A percentile compares a stretch with the other conserved stretches of the same genome.
Evolutionary conservation across 1,140 invertebrate genomes (phyloP).

Genomic region (Formica exsecta): DNA sequence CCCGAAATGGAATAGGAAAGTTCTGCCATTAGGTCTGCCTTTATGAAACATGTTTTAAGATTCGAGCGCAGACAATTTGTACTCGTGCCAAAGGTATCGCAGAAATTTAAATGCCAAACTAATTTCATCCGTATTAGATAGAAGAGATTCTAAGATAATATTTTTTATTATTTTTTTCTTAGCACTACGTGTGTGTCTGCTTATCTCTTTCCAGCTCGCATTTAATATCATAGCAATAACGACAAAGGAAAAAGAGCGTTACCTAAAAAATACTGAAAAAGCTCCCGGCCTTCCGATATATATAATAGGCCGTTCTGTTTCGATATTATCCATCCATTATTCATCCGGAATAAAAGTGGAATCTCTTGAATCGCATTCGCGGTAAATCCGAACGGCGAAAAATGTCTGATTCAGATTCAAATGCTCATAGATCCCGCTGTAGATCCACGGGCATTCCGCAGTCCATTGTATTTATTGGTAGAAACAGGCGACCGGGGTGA

Average conservation of each 20-base stretch:
- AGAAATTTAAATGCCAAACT: background rate
- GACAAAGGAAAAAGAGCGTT: background rate
- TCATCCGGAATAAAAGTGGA: conserved; percentile 77
- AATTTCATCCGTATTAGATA: background rate
- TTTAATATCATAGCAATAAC: conserved; percentile 17
- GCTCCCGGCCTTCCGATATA: conserved; percentile 22
- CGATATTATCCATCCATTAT: conserved; percentile 82
- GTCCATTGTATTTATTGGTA: conserved; percentile 80
- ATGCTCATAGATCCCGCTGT: conserved; percentile 77
- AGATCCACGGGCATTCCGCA: conserved; percentile 67
- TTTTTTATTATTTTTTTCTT: conserved; percentile 8
- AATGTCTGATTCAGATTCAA: conserved; percentile 81
- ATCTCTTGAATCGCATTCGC: conserved; percentile 74
- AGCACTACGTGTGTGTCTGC: no score
- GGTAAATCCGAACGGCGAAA: conserved; percentile 73
- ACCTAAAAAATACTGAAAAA: conserved; percentile 30
- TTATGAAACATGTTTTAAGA: background rate
- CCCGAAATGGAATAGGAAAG: conserved; percentile 7
- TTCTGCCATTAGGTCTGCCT: conserved; percentile 12
- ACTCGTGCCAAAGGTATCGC: background rate
- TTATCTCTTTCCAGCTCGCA: background rate
- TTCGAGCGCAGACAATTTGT: background rate
- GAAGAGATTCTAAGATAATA: background rate
- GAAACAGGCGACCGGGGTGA: conserved; percentile 61
- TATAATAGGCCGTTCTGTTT: conserved; percentile 74